Evolutionary conservation across 2,888 invertebrate genomes (phyloP).

Genomic region (Furcula furcula): DNA sequence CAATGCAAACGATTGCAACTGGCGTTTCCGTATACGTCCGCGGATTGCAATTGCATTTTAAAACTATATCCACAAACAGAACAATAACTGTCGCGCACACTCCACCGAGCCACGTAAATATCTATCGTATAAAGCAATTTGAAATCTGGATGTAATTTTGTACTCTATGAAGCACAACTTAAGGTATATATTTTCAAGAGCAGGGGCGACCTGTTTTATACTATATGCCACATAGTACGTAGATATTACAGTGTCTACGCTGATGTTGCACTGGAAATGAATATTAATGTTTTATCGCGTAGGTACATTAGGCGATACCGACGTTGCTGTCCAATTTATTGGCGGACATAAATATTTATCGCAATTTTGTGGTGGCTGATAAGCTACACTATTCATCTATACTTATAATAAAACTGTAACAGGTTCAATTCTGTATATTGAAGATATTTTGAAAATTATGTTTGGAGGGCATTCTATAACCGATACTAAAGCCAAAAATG

Average conservation of each 20-base stretch:
- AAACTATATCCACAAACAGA: not conserved
- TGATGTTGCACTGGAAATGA: not conserved
- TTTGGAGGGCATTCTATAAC: no score
- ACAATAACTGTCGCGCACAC: constrained; percentile 1
- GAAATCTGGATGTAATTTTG: not conserved
- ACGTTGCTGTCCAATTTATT: not conserved
- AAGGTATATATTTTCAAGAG: not conserved
- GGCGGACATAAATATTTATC: no score
- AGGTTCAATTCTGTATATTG: no score
- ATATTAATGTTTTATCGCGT: not conserved
- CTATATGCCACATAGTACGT: not conserved
- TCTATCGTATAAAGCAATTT: not conserved
- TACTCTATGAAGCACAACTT: not conserved
- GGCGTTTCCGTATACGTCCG: no score
- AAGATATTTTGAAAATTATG: no score
- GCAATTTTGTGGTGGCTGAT: no score
- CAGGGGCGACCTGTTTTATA: not conserved
- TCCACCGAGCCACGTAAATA: not conserved
- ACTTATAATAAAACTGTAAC: no score
- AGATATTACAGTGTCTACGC: not conserved
- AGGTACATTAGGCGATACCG: not conserved
- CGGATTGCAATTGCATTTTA: not conserved
- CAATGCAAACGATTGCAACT: not conserved
- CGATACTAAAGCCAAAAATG: no score
- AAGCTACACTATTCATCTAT: no score